Conservation (phyloP, 2,888 invertebrate species). For the Dolichopus griseipennis region DNA sequence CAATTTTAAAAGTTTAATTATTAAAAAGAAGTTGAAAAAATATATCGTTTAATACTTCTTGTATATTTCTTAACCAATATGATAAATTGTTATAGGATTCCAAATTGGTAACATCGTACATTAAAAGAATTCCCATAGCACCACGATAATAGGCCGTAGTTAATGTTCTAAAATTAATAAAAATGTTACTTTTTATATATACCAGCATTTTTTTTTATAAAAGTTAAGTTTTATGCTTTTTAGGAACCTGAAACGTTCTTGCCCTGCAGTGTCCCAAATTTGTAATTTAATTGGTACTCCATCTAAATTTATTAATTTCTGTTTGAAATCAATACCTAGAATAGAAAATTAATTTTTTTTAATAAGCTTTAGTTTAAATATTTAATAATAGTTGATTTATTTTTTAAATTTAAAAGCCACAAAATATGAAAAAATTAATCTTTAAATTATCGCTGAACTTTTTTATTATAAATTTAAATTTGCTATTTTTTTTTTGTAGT, state of each 20-base stretch:
- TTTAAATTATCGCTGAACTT: too few species aligned
- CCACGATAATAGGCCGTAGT: slow-evolving; percentile 84
- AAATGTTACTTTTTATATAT: not conserved
- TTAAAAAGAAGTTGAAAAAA: not conserved
- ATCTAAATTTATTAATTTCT: slow-evolving; percentile 78
- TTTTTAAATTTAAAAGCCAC: too few species aligned
- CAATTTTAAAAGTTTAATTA: not conserved
- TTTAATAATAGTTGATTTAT: too few species aligned
- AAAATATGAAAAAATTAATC: too few species aligned
- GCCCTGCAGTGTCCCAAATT: slow-evolving; percentile 77
- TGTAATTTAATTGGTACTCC: slow-evolving; percentile 68
- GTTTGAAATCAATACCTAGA: slow-evolving; percentile 81
- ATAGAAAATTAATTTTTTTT: too few species aligned
- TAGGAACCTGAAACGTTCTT: slow-evolving; percentile 33
- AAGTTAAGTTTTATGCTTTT: too few species aligned
- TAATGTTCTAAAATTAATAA: slow-evolving; percentile 56
- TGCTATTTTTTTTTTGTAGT: too few species aligned
- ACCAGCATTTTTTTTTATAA: too few species aligned
- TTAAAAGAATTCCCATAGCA: slow-evolving; percentile 82
- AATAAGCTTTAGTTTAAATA: too few species aligned
- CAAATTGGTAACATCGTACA: slow-evolving; percentile 83
- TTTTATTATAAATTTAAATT: too few species aligned
- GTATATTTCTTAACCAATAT: slow-evolving; percentile 84
- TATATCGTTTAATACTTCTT: slow-evolving; percentile 54
- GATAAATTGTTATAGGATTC: slow-evolving; percentile 85